Percentiles rank a stretch among this genome's conserved stretches.
These are phyloP conservation scores for Picathartes gymnocephalus DNA, from an alignment of 2,113 vertebrate genomes.

Conservation along the genomic window DNA sequence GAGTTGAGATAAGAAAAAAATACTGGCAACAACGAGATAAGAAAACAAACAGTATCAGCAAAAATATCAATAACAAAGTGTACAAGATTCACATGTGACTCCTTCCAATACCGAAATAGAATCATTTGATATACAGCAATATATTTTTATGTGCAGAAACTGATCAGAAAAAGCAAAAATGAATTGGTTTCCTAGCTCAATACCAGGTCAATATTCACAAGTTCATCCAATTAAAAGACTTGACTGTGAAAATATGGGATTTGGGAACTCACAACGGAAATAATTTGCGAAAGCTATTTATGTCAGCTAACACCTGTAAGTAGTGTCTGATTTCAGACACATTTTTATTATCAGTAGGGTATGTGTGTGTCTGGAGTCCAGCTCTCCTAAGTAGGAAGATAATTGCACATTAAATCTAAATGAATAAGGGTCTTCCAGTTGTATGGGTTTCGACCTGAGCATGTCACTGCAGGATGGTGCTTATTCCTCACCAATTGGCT, in stretches of 20 bases:
- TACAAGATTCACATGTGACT: neutral
- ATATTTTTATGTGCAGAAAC: neutral
- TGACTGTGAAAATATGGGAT: neutral
- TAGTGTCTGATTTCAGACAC: neutral
- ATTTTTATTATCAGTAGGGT: neutral
- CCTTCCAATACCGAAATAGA: neutral
- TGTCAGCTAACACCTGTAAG: neutral
- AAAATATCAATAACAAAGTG: neutral
- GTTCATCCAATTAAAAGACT: neutral
- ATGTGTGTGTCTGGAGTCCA: neutral
- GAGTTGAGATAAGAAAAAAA: neutral
- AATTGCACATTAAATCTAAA: neutral
- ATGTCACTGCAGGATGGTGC: neutral
- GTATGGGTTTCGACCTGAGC: neutral
- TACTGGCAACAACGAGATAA: neutral
- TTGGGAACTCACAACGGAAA: neutral
- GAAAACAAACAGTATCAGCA: rapidly evolving
- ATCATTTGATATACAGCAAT: neutral
- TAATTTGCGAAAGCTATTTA: neutral
- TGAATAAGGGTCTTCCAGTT: neutral
- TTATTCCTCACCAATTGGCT: neutral
- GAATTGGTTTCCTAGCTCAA: neutral
- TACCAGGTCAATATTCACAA: neutral
- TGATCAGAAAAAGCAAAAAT: neutral
- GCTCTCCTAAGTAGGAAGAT: neutral